Base-by-base conservation (phyloP, 2,113 vertebrate genomes). In the Semicossyphus pulcher region DNA sequence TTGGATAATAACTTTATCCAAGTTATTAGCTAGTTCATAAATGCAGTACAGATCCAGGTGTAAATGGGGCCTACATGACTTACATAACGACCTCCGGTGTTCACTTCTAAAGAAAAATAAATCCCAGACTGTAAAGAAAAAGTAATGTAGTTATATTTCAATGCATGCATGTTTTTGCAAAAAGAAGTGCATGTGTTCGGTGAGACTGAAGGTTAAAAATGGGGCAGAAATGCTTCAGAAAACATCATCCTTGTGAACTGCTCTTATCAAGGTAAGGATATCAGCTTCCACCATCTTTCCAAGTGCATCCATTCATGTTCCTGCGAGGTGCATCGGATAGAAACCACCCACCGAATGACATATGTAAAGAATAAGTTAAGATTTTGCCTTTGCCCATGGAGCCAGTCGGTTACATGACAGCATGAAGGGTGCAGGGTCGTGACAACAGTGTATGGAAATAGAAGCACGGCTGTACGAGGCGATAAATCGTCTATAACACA, bases 401-500 rank as follows among this genome's bases (percentile, higher is more conserved):
- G 74, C 18, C 18, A 36, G 58, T 36, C 32, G 39, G 41, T 58
- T 71, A 81, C 62, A 61, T 68, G 76, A 67, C 63, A 80, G 63
- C 26, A 39, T 69, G 75, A 83, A 77, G 68, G 61, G 67, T 75
- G 57, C 64, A 77, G 32, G n/a, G 61, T 73, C 42, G 60, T 87
- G 81, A 87, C 73, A 83, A 28, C 49, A 60, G 45, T 15, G 61
- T 77, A 71, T 71, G 60, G 66, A 65, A 87, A 83, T 15, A 76
- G 69, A 75, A 73, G 76, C 1, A 0, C 21, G 44, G 75, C 68
- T 76, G 75, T 72, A 70, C 73, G 45, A 57, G 76, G 71, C 12
- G 29, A 88, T 88, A 86, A 78, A 88, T 78, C 62, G 87, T 72
- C 72, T 69, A 62, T 81, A 88, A 87, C 54, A 31, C 42, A 73